Evolutionary conservation across 2,888 invertebrate species (phyloP).

Genomic region (Philaethria dido): DNA sequence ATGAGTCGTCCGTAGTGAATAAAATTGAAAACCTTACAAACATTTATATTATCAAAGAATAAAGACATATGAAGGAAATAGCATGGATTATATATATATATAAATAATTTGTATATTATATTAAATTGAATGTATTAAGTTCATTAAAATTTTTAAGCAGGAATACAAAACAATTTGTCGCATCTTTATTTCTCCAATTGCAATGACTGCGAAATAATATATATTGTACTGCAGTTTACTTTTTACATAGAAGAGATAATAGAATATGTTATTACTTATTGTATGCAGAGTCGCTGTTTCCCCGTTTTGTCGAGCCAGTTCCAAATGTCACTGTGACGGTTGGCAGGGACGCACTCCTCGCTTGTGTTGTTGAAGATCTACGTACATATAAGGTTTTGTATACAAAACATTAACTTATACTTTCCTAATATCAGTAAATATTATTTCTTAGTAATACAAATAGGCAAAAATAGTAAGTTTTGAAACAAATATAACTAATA

Average conservation of each 20-base stretch:
- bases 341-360: conserved; percentile 93
- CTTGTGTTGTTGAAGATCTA: conserved; percentile 95
- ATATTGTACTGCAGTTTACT: background rate
- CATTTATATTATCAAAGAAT: too few species aligned
- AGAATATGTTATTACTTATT: conserved; percentile 43
- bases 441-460: background rate
- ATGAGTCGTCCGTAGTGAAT: too few species aligned
- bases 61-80: too few species aligned
- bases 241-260: conserved; percentile 31
- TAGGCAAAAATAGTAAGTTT: background rate
- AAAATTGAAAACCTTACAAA: too few species aligned
- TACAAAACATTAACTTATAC: conserved; percentile 21
- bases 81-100: too few species aligned
- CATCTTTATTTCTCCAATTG: background rate
- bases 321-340: conserved; percentile 95
- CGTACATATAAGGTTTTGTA: conserved; percentile 90
- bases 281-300: conserved; percentile 83
- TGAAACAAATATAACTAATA: background rate
- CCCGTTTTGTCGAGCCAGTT: conserved; percentile 94
- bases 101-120: too few species aligned
- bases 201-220: background rate
- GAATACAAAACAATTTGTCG: background rate
- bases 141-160: too few species aligned
- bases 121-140: too few species aligned
- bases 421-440: background rate